Evolutionary conservation across 2,113 vertebrate genomes (phyloP), one percentile per base, ranked within the genome.

Genomic region (Micronisus gabar): DNA sequence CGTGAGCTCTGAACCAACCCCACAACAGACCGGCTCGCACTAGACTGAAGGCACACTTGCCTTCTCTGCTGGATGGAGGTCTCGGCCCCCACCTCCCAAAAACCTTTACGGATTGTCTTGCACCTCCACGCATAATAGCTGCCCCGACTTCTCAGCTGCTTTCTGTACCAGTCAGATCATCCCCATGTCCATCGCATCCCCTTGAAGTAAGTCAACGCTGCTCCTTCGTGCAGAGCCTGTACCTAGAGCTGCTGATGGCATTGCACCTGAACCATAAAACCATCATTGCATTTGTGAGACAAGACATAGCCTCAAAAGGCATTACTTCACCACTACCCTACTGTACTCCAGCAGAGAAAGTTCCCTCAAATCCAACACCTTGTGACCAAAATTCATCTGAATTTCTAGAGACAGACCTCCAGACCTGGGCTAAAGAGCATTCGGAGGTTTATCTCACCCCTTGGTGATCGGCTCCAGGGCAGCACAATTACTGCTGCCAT

Each of bases 401-500:
- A 25, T 22, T n/a, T 76, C 40, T 16, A 17, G 55, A 21, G 80
- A 34, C 80, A 48, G 36, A 23, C 23, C 53, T 32, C 65, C 2
- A 3, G 63, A 10, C 17, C 12, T 1, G 10, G 26, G 21, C 22
- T 65, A 16, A 50, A 18, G 65, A 40, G 14, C n/a, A 20, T 3
- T 15, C 22, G 8, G 15, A 56, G 43, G 50, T 19, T 65, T 27
- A 8, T 36, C 66, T 11, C 58, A 16, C 11, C 43, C 16, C 66
- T 58, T 4, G 25, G 56, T 32, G 27, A 34, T 4, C 1, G 2
- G 62, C 26, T 83, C 47, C 47, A 11, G 71, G 11, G 3, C 47
- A 32, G 65, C 3, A 1, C 1, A 0, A 9, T 43, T 38, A 8
- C 22, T 30, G 26, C 67, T 72, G 55, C 34, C 6, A 3, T 1